phyloP scores from a whole-genome alignment of 1,140 invertebrate species.

The Eupeodes corollae region DNA sequence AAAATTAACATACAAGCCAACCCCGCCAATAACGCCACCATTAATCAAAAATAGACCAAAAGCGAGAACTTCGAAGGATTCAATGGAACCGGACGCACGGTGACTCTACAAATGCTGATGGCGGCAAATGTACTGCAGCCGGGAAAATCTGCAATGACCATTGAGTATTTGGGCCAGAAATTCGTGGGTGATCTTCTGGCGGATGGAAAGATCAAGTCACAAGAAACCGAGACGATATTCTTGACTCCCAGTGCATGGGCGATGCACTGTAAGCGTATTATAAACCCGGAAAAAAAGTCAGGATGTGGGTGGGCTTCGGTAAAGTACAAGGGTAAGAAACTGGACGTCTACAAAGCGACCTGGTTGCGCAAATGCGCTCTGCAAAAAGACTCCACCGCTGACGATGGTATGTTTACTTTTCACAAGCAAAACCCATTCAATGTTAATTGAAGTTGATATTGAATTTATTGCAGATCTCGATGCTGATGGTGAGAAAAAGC shows the following conservation, averaged over 20 bases:
- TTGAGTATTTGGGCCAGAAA: conserved; percentile 84
- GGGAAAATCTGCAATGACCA: conserved; percentile 68
- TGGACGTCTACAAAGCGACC: conserved; percentile 76
- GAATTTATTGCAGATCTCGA: conserved; percentile 15
- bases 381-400: conserved; percentile 41
- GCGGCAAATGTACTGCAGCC: conserved; percentile 69
- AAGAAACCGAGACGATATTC: conserved; percentile 77
- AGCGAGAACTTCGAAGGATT: conserved; percentile 35
- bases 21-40: neutral
- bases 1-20: conserved; percentile 4
- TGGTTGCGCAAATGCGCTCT: conserved; percentile 59
- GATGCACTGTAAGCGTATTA: conserved; percentile 78
- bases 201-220: conserved; percentile 79
- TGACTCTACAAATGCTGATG: conserved; percentile 74
- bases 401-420: conserved; percentile 22
- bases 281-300: conserved; percentile 83
- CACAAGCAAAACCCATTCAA: neutral
- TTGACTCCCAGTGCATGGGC: conserved; percentile 87
- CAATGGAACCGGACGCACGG: conserved; percentile 49
- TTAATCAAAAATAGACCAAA: conserved; percentile 11
- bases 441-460: neutral
- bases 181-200: conserved; percentile 76
- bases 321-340: conserved; percentile 71
- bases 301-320: conserved; percentile 84
- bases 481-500: conserved; percentile 45